Conservation (phyloP, 1,140 invertebrate genomes). For the Drosophila sturtevanti region DNA sequence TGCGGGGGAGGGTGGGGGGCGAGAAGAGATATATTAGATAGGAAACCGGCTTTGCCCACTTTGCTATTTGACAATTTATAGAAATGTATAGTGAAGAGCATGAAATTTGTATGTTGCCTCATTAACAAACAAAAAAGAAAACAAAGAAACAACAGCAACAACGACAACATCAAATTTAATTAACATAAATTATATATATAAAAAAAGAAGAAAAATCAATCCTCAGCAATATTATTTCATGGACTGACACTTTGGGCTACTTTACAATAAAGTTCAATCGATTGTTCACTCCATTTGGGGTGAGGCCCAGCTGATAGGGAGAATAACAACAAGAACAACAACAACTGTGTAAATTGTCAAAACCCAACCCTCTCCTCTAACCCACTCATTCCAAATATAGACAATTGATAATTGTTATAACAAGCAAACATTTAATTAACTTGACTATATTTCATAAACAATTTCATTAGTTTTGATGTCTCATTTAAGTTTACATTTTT, state of each 20-base stretch:
- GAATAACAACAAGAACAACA: background rate
- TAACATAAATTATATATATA: slow-evolving; percentile 48
- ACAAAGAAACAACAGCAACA: slow-evolving; percentile 20
- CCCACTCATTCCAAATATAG: background rate
- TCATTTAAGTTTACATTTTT: slow-evolving; percentile 1
- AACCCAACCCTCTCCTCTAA: background rate
- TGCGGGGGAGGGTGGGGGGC: too few species aligned
- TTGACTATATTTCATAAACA: slow-evolving; percentile 34
- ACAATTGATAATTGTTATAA: slow-evolving; percentile 18
- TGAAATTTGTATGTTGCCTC: slow-evolving; percentile 5
- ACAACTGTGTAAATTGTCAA: background rate
- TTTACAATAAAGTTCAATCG: slow-evolving; percentile 35
- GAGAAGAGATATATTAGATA: slow-evolving; percentile 17
- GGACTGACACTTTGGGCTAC: slow-evolving; percentile 27
- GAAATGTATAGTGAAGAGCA: background rate
- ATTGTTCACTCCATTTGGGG: background rate
- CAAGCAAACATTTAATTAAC: slow-evolving; percentile 33
- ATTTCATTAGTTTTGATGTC: slow-evolving; percentile 28
- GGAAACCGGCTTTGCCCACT: background rate
- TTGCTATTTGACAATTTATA: slow-evolving; percentile 6
- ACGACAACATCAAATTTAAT: slow-evolving; percentile 9
- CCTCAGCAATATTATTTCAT: slow-evolving; percentile 34
- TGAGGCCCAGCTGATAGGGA: background rate
- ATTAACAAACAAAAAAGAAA: slow-evolving; percentile 13
- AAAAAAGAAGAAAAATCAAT: slow-evolving; percentile 54